Evolutionary conservation across 2,888 invertebrate species (phyloP).

Genomic region (Lamellibrachia columna): DNA sequence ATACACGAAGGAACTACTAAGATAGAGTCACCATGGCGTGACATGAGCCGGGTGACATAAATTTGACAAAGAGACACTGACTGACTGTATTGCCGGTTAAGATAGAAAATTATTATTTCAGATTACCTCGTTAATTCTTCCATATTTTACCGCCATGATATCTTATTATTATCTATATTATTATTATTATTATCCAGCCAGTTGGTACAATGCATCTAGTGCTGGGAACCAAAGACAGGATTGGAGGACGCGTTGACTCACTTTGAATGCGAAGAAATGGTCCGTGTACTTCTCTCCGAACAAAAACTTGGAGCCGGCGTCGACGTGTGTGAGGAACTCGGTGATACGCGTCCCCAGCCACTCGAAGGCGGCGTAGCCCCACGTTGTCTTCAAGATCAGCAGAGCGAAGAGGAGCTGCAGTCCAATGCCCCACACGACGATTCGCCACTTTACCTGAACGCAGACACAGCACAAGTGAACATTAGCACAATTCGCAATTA

Average conservation of each 20-base stretch:
- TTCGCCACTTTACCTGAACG: constrained; percentile 42
- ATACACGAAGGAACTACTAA: neutral
- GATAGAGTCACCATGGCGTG: neutral
- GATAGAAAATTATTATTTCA: too few species aligned
- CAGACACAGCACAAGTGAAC: neutral
- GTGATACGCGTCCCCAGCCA: constrained; percentile 66
- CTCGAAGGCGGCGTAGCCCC: constrained; percentile 70
- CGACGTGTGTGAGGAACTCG: constrained; percentile 43
- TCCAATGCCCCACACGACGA: constrained; percentile 45
- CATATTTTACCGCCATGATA: neutral
- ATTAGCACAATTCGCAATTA: too few species aligned
- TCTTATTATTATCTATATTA: too few species aligned
- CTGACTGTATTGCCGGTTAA: too few species aligned
- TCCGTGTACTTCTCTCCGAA: constrained; percentile 72
- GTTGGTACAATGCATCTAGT: neutral
- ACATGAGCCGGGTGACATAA: too few species aligned
- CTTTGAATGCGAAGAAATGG: constrained; percentile 84
- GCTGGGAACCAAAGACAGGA: neutral
- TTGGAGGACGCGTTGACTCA: constrained; percentile 65
- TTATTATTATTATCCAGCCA: neutral
- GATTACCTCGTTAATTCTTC: too few species aligned
- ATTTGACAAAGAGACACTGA: too few species aligned
- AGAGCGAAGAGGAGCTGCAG: constrained; percentile 67
- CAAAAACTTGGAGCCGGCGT: constrained; percentile 81
- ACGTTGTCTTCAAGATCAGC: constrained; percentile 55